Base-by-base conservation (phyloP, 2,888 invertebrate genomes). In the Drosophila nigricruria region DNA sequence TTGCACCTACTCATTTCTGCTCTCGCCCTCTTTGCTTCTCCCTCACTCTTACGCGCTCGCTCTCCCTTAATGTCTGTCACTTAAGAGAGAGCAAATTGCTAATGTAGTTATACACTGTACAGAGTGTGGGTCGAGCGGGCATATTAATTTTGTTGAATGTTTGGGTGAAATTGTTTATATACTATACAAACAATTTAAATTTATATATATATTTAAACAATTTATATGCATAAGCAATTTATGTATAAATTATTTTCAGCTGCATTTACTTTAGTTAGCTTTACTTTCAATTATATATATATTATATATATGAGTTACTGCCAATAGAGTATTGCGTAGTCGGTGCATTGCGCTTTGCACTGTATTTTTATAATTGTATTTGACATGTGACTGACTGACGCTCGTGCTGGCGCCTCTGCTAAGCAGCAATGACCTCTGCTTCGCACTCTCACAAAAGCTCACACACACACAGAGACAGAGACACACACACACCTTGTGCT, bases 371-470 rank as follows among this genome's bases (percentile, higher is more conserved):
- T 57, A 32, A 50, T 66, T 60, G 40, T 59, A 45, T 52, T 70
- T 62, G 59, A 70, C 75, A 65, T 66, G 66, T 71, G 71, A 67
- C 52, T 59, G 52, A 53, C 57, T 45, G 53, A 49, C 58, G 36
- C 36, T 52, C 56, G 14, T 38, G 69, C 64, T 52, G 74, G 61
- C 65, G 74, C 71, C 76, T 52, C 47, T 27, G 34, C 76, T 60
- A 71, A 71, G 63, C 76, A 71, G 63, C 76, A 75, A 60, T 75
- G 76, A 71, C 71, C 75, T 72, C 72, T 76, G 72, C 61, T 58
- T 53, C 42, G 43, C 49, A 49, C 49, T 47, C 47, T 38, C 66
- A 34, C 38, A 23, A 3, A 45, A 38, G 10, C 50, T 40, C 52
- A 49, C 56, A 53, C 43, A 36, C 10, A 47, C 9, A 18, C 10